Percentiles rank a stretch among this genome's conserved stretches.
Conservation (phyloP, 1,140 invertebrate genomes). For the Hetaerina americana region DNA sequence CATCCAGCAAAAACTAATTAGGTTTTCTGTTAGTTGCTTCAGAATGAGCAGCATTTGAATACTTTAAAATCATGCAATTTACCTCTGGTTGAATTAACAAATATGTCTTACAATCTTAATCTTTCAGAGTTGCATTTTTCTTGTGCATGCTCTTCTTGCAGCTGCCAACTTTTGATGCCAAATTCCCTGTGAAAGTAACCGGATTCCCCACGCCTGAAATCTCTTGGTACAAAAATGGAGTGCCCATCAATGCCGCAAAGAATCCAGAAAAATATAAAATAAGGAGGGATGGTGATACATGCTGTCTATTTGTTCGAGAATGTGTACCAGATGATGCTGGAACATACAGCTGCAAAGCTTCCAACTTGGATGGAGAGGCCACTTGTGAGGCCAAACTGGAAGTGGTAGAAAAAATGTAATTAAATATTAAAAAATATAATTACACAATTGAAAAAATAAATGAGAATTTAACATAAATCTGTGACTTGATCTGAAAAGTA, state of each 20-base stretch:
- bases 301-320: constrained; percentile 58
- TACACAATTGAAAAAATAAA: too few relatives aligned
- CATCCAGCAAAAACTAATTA: too few relatives aligned
- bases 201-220: constrained; percentile 80
- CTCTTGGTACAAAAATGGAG: constrained; percentile 68
- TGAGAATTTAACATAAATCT: too few relatives aligned
- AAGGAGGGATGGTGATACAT: constrained; percentile 63
- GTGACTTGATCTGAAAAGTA: not conserved
- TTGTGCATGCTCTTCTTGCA: too few relatives aligned
- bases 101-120: too few relatives aligned
- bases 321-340: constrained; percentile 54
- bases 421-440: too few relatives aligned
- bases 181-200: constrained; percentile 64
- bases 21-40: not conserved
- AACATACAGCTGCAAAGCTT: constrained; percentile 59
- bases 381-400: constrained; percentile 57
- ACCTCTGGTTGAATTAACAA: too few relatives aligned
- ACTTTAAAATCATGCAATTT: too few relatives aligned
- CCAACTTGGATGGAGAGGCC: constrained; percentile 67
- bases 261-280: constrained; percentile 54
- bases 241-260: constrained; percentile 40
- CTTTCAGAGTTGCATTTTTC: too few relatives aligned
- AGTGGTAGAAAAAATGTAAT: constrained; percentile 72
- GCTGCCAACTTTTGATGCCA: constrained; percentile 59
- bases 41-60: not conserved